Conservation (phyloP, 2,888 invertebrate genomes). For the Meteorus colon region DNA sequence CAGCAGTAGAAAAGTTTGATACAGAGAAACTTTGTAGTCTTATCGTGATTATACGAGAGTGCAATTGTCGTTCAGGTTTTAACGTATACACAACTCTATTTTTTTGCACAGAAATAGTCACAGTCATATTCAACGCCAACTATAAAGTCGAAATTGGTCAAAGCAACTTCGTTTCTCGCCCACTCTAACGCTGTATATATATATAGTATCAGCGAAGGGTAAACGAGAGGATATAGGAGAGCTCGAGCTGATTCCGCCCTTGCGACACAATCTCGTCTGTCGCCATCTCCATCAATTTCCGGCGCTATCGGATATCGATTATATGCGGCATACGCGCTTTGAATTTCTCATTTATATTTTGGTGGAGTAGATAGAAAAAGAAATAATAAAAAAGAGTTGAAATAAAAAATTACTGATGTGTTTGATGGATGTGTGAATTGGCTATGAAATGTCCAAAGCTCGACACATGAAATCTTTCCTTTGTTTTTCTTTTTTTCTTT, state of each 20-base stretch:
- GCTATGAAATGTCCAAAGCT: too few relatives aligned
- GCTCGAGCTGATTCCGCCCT: slow-evolving; percentile 21
- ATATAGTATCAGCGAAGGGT: background rate
- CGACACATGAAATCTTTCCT: too few relatives aligned
- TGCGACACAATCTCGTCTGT: slow-evolving; percentile 21
- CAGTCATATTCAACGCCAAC: background rate
- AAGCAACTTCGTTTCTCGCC: background rate
- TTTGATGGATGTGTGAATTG: too few relatives aligned
- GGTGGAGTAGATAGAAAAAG: background rate
- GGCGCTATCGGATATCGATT: slow-evolving; percentile 28
- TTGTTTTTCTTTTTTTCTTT: too few relatives aligned
- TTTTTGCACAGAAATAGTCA: background rate
- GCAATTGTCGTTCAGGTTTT: slow-evolving; percentile 26
- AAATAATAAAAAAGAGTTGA: background rate
- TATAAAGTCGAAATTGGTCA: background rate
- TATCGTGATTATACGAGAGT: slow-evolving; percentile 51
- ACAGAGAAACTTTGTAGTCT: slow-evolving; percentile 43
- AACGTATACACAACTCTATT: background rate
- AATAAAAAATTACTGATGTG: background rate
- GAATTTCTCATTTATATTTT: slow-evolving; percentile 25
- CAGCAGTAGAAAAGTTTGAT: slow-evolving; percentile 40
- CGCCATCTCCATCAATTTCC: slow-evolving; percentile 29
- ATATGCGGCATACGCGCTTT: slow-evolving; percentile 18
- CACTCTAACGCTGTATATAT: too few relatives aligned
- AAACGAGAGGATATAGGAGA: slow-evolving; percentile 4